Conservation (phyloP, 23 tunicate genomes). For the Corella eumyota region DNA sequence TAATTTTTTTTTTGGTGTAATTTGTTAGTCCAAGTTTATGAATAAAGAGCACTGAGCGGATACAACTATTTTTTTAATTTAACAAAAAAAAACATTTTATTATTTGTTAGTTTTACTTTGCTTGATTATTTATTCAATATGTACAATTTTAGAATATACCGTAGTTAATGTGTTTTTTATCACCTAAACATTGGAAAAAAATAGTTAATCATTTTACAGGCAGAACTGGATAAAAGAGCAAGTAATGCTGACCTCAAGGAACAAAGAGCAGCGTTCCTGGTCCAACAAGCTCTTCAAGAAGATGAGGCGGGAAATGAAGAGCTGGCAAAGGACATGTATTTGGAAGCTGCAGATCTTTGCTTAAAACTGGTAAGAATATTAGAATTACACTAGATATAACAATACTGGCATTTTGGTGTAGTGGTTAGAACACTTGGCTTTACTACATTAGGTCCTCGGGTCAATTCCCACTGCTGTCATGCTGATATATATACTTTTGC, state of each 20-base stretch:
- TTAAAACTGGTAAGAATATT: slow-evolving; percentile 53
- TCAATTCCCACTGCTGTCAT: too few species aligned
- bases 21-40: not conserved
- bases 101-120: too few species aligned
- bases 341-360: slow-evolving; percentile 73
- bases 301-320: slow-evolving; percentile 70
- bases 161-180: too few species aligned
- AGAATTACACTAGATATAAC: too few species aligned
- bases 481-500: too few species aligned
- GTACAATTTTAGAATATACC: too few species aligned
- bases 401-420: not conserved
- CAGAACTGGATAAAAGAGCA: too few species aligned
- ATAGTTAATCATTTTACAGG: too few species aligned
- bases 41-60: not conserved
- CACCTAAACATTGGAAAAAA: not conserved
- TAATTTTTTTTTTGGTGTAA: not conserved
- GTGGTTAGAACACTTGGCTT: too few species aligned
- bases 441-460: too few species aligned
- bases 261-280: slow-evolving; percentile 52
- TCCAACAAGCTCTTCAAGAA: slow-evolving; percentile 52
- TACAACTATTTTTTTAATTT: not conserved
- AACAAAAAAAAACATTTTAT: not conserved
- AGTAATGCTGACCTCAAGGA: slow-evolving; percentile 18
- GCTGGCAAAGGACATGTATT: slow-evolving; percentile 58
- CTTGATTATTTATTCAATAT: too few species aligned